Percentiles rank a stretch among this genome's conserved stretches.
phyloP scores from a whole-genome alignment of 23 tunicate species.

The Halocynthia roretzi region DNA sequence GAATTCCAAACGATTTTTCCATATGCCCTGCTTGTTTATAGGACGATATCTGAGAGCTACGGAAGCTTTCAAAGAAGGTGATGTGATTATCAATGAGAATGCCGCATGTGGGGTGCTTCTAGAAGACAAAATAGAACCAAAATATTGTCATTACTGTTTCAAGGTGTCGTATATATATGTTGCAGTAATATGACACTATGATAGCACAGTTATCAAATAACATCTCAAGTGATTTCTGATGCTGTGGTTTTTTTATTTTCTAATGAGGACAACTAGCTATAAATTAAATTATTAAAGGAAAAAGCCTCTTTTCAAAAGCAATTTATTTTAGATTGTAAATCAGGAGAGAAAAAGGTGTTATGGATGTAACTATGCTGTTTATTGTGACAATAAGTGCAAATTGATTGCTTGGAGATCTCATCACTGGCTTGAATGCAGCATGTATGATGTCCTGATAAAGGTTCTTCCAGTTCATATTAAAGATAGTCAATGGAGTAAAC shows the following conservation, averaged over 20 bases:
- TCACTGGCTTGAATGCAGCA: conserved; percentile 85
- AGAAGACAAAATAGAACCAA: background rate
- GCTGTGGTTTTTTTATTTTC: too few species aligned
- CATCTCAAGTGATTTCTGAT: too few species aligned
- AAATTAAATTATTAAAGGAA: too few species aligned
- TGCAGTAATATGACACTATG: too few species aligned
- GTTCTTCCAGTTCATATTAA: conserved; percentile 4
- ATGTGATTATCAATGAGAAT: conserved; percentile 21
- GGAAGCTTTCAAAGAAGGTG: conserved; percentile 10
- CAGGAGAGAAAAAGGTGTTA: conserved; percentile 8
- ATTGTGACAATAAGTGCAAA: conserved; percentile 41
- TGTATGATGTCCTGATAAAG: conserved; percentile 35
- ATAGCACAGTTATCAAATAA: too few species aligned
- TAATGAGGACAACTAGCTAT: too few species aligned
- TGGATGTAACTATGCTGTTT: conserved; percentile 42
- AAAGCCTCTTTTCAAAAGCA: too few species aligned
- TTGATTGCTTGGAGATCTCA: conserved; percentile 44
- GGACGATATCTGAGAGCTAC: conserved; percentile 36
- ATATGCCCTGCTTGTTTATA: background rate
- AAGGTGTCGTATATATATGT: too few species aligned
- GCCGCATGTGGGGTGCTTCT: conserved; percentile 24
- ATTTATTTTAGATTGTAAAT: too few species aligned
- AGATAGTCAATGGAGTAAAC: background rate
- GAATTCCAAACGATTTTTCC: background rate
- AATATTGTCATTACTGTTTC: background rate